Base-by-base conservation (phyloP, 1,140 invertebrate genomes). In the Micrasema minimum region DNA sequence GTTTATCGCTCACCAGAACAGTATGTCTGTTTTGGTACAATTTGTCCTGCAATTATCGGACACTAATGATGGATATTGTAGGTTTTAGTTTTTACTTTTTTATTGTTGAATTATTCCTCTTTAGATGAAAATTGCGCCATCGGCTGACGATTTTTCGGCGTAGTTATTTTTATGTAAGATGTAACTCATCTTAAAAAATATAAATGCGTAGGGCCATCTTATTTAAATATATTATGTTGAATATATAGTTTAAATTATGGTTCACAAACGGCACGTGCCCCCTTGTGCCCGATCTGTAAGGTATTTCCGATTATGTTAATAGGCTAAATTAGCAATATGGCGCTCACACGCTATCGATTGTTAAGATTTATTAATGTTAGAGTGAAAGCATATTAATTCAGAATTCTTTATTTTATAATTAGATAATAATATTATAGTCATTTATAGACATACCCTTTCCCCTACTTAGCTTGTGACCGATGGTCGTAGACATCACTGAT, bases 401-500 rank as follows among this genome's bases (percentile, higher is more conserved):
- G 68, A 66, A 37, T 59, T 70, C 46, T 70, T 67, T 55, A 61
- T 64, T 69, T 55, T 51, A 53, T 41, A 41, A 53, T 66, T n/a
- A n/a, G n/a, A n/a, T n/a, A n/a, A 53, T 66, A 18, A 16, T 64
- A 59, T 62, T 74, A 69, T 68, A 10, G 66, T 74, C 69, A 71
- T 68, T 74, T 67, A n/a, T 68, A 71, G 57, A 71, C 64, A 65
- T n/a, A 64, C 69, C 57, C 48, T 62, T 65, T 45, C 57, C 73
- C 69, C 65, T 69, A n/a, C 71, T 75, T 75, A 75, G 73, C 69
- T 75, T 72, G 66, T 69, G 73, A 75, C n/a, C 69, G 66, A 75
- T 51, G 65, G 66, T n/a, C n/a, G 64, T 35, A n/a, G 69, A 69
- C 51, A 64, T 35, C 31, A 61, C 65, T 59, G 62, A n/a, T n/a